A percentile compares a stretch with the other conserved stretches of the same genome.
Evolutionary conservation across 2,113 vertebrate species (phyloP).

Genomic region (Motacilla alba): DNA sequence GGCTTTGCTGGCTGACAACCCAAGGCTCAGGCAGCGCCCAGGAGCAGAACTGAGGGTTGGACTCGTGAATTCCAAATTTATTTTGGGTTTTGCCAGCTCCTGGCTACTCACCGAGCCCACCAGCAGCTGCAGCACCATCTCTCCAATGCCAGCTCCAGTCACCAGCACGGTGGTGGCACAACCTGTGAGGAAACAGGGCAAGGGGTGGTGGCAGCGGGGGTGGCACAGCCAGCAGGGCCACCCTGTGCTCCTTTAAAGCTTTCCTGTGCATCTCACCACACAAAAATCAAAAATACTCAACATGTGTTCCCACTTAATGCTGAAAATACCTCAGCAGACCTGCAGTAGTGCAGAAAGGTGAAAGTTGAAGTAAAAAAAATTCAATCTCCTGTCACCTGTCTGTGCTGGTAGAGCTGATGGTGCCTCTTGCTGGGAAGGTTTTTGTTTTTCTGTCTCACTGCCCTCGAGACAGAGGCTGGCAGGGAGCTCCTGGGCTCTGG

Average conservation of each 20-base stretch:
- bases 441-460: neutral
- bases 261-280: accelerated
- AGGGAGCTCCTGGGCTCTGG: neutral
- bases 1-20: neutral
- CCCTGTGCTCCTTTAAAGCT: neutral
- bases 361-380: neutral
- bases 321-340: neutral
- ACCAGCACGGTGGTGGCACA: constrained; percentile 93
- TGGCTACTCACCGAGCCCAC: constrained; percentile 84
- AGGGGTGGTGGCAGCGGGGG: neutral
- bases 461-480: neutral
- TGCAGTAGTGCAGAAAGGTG: neutral
- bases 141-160: constrained; percentile 88
- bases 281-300: accelerated
- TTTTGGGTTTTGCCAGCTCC: neutral
- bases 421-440: neutral
- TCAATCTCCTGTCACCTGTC: accelerated
- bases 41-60: neutral
- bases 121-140: constrained; percentile 91
- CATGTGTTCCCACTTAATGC: accelerated
- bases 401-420: neutral
- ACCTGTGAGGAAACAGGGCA: constrained; percentile 63
- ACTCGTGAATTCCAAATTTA: accelerated
- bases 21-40: neutral
- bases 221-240: neutral